A percentile compares a stretch with the other conserved stretches of the same genome.
phyloP scores from a whole-genome alignment of 2,113 vertebrate genomes.

The Ciconia stormi region DNA sequence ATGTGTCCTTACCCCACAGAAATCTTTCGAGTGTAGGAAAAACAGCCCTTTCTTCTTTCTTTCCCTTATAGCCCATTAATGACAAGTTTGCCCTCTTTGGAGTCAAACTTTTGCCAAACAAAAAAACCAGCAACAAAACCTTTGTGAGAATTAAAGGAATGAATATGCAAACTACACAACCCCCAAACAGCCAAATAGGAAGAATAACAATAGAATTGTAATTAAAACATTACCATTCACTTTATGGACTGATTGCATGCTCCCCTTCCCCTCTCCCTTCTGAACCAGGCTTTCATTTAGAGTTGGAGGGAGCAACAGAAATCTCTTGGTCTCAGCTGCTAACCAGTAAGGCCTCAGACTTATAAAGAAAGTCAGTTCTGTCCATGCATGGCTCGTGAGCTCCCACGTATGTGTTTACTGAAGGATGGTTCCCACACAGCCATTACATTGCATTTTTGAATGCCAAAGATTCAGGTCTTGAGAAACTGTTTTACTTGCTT shows the following conservation, averaged over 20 bases:
- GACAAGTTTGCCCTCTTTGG: background rate
- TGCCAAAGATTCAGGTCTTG: background rate
- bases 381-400: background rate
- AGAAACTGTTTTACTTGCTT: background rate
- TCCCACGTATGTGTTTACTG: background rate
- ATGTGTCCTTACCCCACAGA: background rate
- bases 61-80: background rate
- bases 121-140: background rate
- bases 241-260: background rate
- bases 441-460: background rate
- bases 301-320: background rate
- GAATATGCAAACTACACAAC: conserved; percentile 2
- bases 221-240: conserved; percentile 39
- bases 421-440: background rate
- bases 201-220: conserved; percentile 31
- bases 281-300: background rate
- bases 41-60: background rate
- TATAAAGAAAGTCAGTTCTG: background rate
- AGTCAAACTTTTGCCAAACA: background rate
- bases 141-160: background rate
- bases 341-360: background rate
- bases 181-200: background rate
- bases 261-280: background rate
- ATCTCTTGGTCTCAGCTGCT: background rate
- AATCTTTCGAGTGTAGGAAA: background rate